phyloP scores from a whole-genome alignment of 2,888 invertebrate species.

The Cosmia pyralina region DNA sequence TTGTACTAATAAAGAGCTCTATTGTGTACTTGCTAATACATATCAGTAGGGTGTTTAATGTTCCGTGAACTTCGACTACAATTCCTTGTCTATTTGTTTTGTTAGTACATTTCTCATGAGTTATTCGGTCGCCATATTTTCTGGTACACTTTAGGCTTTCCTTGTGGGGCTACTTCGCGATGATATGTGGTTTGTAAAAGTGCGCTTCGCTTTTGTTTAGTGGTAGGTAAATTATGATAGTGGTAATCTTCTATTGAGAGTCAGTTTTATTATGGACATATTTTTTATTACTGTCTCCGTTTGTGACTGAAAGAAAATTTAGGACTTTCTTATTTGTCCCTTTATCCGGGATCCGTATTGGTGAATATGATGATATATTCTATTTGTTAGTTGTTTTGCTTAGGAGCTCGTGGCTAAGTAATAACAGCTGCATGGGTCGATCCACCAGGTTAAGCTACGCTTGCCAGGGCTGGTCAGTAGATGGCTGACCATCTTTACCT shows the following conservation, averaged over 20 bases:
- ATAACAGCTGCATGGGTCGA: too few species aligned
- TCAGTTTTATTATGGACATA: constrained; percentile 28
- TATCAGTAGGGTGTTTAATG: constrained; percentile 61
- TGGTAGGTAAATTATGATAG: constrained; percentile 19
- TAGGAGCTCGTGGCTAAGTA: too few species aligned
- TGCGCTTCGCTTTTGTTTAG: constrained; percentile 39
- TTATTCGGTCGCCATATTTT: constrained; percentile 44
- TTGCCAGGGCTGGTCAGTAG: too few species aligned
- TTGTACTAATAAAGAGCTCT: constrained; percentile 58
- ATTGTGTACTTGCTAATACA: constrained; percentile 60
- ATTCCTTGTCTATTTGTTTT: constrained; percentile 59
- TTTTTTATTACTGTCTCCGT: constrained; percentile 24
- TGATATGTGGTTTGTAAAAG: constrained; percentile 35
- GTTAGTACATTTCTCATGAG: constrained; percentile 23
- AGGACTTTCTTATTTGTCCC: not conserved
- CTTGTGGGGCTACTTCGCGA: constrained; percentile 6
- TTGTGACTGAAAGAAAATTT: constrained; percentile 4
- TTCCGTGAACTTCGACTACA: constrained; percentile 51
- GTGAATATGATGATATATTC: too few species aligned
- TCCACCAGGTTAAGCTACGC: too few species aligned
- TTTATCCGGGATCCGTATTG: not conserved
- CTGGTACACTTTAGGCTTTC: constrained; percentile 21
- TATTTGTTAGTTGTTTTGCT: too few species aligned
- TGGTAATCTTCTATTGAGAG: constrained; percentile 10
- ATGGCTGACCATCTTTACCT: too few species aligned